phyloP scores from a whole-genome alignment of 2,797 vertebrate species.

The Staurois parvus region DNA sequence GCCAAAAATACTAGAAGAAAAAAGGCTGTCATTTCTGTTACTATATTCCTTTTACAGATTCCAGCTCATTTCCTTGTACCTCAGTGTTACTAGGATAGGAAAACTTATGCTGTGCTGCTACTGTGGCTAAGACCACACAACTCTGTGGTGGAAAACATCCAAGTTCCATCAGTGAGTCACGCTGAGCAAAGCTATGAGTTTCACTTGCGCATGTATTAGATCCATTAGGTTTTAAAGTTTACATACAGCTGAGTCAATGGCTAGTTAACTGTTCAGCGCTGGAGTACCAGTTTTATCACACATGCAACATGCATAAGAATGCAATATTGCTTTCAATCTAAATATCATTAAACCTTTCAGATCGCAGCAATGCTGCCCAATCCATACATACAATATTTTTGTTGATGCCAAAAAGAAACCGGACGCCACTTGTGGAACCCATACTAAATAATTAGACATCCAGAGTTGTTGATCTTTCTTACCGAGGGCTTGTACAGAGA shows the following conservation, averaged over 20 bases:
- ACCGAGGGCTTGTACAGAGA: slow-evolving; percentile 7
- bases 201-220: slow-evolving; percentile 47
- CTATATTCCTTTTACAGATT: slow-evolving; percentile 62
- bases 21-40: slow-evolving; percentile 47
- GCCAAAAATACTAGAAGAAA: slow-evolving; percentile 48
- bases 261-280: slow-evolving; percentile 63
- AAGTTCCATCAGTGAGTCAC: slow-evolving; percentile 73
- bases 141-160: slow-evolving; percentile 70
- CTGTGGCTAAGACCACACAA: slow-evolving; percentile 74
- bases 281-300: slow-evolving; percentile 18
- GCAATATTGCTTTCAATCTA: background rate
- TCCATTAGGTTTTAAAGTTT: slow-evolving; percentile 63
- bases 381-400: slow-evolving; percentile 65
- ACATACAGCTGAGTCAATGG: slow-evolving; percentile 65
- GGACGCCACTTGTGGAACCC: slow-evolving; percentile 64
- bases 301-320: background rate
- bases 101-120: slow-evolving; percentile 67
- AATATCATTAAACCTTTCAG: background rate
- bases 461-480: slow-evolving; percentile 42
- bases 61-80: slow-evolving; percentile 63
- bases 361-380: slow-evolving; percentile 28
- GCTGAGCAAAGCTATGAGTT: slow-evolving; percentile 36
- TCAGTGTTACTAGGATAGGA: slow-evolving; percentile 66
- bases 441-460: slow-evolving; percentile 56
- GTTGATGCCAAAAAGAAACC: slow-evolving; percentile 67